These are phyloP conservation scores for Amphipyra berbera DNA, from an alignment of 2,888 invertebrate genomes.

Conservation along the genomic window DNA sequence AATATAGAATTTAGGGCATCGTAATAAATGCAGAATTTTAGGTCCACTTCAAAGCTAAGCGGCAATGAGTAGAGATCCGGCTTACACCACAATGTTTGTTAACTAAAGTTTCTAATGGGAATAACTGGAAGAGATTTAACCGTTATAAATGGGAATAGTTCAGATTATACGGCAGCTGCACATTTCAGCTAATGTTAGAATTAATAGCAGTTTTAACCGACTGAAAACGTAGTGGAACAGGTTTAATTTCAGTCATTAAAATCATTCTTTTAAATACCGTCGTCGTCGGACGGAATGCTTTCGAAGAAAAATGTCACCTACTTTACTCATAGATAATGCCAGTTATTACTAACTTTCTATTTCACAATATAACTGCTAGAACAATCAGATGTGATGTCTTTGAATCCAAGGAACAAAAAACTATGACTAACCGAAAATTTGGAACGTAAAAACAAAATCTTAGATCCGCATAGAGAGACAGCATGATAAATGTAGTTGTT, in stretches of 20 bases:
- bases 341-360: constrained; percentile 64
- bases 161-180: constrained; percentile 49
- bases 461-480: constrained; percentile 20
- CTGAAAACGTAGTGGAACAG: constrained; percentile 42
- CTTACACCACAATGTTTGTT: constrained; percentile 41
- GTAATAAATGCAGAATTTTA: constrained; percentile 31
- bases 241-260: constrained; percentile 54
- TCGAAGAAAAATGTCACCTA: constrained; percentile 52
- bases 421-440: constrained; percentile 28
- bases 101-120: constrained; percentile 41
- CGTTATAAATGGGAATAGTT: constrained; percentile 48
- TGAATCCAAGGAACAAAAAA: constrained; percentile 26
- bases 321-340: constrained; percentile 48
- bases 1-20: constrained; percentile 25
- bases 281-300: constrained; percentile 57
- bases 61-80: constrained; percentile 45
- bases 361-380: constrained; percentile 52
- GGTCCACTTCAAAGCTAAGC: constrained; percentile 40
- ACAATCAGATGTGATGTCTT: constrained; percentile 39
- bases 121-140: constrained; percentile 35
- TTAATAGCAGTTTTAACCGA: constrained; percentile 52
- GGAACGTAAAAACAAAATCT: constrained; percentile 21
- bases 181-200: constrained; percentile 52
- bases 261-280: constrained; percentile 52
- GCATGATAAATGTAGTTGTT: not conserved